Conservation (phyloP, 2,888 invertebrate genomes). For the Spodoptera picta region DNA sequence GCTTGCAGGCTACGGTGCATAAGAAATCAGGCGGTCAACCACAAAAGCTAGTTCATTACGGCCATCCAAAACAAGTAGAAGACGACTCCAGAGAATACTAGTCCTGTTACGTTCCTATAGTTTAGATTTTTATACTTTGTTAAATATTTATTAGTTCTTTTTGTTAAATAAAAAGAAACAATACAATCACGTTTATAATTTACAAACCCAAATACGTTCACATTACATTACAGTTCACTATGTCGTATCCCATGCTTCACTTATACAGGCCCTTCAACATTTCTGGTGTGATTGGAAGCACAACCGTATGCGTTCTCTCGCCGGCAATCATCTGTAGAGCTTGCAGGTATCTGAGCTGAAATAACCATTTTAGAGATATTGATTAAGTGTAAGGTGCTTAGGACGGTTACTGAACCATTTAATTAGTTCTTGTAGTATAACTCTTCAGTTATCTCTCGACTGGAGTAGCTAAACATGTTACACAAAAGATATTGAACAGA, state of each 20-base stretch:
- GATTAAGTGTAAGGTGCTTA: too few relatives aligned
- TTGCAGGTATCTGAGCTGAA: slow-evolving; percentile 93
- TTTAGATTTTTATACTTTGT: slow-evolving; percentile 52
- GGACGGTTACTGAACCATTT: too few relatives aligned
- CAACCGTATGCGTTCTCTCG: slow-evolving; percentile 96
- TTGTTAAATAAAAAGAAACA: slow-evolving; percentile 52
- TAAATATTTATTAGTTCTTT: slow-evolving; percentile 71
- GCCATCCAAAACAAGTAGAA: slow-evolving; percentile 69
- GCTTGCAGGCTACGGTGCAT: slow-evolving; percentile 81
- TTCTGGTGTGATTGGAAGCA: slow-evolving; percentile 95
- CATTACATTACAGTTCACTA: background rate
- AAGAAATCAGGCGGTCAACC: slow-evolving; percentile 76
- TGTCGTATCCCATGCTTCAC: slow-evolving; percentile 20
- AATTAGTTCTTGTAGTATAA: too few relatives aligned
- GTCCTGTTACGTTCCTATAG: slow-evolving; percentile 58
- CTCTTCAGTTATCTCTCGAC: too few relatives aligned
- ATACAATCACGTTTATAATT: slow-evolving; percentile 33
- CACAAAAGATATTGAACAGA: too few relatives aligned
- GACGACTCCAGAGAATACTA: slow-evolving; percentile 82
- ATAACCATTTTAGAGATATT: slow-evolving; percentile 17
- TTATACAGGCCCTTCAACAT: slow-evolving; percentile 78
- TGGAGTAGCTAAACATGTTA: too few relatives aligned
- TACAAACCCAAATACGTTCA: slow-evolving; percentile 10
- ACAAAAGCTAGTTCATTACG: slow-evolving; percentile 75
- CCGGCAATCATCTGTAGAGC: slow-evolving; percentile 95